Percentiles rank a stretch among this genome's conserved stretches.
These are phyloP conservation scores for Micronisus gabar DNA, from an alignment of 2,113 vertebrate species.

Conservation along the genomic window DNA sequence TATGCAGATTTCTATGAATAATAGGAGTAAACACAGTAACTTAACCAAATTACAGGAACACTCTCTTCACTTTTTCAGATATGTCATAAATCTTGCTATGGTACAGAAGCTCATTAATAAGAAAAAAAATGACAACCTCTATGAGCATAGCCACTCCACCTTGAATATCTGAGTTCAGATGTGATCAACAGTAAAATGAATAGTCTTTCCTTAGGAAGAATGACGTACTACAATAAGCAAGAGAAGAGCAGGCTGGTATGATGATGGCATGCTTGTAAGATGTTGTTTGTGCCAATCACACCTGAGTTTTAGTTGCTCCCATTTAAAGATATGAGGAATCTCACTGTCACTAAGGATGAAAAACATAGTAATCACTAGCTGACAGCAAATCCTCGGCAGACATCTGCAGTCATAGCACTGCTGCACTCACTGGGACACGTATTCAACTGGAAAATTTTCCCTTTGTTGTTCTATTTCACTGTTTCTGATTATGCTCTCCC, in stretches of 20 bases:
- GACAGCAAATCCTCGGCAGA: not conserved
- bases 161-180: not conserved
- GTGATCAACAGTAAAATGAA: not conserved
- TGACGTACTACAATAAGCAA: not conserved
- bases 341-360: not conserved
- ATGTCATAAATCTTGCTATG: not conserved
- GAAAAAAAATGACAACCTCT: not conserved
- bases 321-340: not conserved
- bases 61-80: not conserved
- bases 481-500: not conserved
- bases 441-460: not conserved
- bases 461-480: not conserved
- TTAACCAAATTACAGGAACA: not conserved
- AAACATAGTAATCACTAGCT: not conserved
- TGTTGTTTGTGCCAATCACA: not conserved
- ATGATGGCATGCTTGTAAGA: not conserved
- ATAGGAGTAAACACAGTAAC: not conserved
- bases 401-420: not conserved
- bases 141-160: not conserved
- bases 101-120: not conserved
- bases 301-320: constrained; percentile 11
- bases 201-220: not conserved
- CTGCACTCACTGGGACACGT: not conserved
- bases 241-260: not conserved
- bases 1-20: not conserved